Conservation (phyloP, 2,113 vertebrate genomes). For the Micromys minutus region DNA sequence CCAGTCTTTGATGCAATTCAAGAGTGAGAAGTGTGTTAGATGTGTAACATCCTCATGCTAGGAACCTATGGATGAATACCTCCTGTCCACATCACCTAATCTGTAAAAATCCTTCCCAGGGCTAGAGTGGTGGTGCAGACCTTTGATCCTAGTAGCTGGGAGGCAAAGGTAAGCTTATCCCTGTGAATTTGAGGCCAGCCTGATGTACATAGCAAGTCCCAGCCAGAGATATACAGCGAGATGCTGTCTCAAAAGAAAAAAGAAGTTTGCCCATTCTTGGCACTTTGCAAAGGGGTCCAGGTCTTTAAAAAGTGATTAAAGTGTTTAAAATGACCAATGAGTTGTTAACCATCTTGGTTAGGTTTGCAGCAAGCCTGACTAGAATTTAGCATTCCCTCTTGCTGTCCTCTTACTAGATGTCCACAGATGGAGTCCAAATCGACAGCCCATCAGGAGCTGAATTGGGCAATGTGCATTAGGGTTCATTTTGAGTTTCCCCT, state of each 20-base stretch:
- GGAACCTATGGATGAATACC: background rate
- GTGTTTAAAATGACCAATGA: background rate
- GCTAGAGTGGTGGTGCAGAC: background rate
- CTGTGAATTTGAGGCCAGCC: background rate
- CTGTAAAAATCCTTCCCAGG: background rate
- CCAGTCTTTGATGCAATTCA: background rate
- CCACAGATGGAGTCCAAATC: rapidly evolving
- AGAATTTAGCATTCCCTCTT: background rate
- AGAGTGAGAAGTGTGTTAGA: background rate
- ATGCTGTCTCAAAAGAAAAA: background rate
- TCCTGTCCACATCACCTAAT: background rate
- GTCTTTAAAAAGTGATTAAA: background rate
- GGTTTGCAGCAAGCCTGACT: background rate
- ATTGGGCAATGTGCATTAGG: background rate
- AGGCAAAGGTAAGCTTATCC: background rate
- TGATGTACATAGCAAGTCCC: background rate
- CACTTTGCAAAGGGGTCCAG: background rate
- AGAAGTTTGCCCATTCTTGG: background rate
- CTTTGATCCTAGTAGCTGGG: background rate
- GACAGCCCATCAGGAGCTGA: background rate
- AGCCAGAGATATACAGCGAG: background rate
- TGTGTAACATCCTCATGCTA: background rate
- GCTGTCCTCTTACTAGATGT: background rate
- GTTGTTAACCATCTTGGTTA: background rate
- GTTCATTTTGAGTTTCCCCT: background rate